phyloP scores from a whole-genome alignment of 2,113 vertebrate genomes.

The rat (Rattus norvegicus) region GRCr8 NC_086027.1:53616001-53616500 shows the following conservation, averaged over 20 bases:
- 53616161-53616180: not conserved
- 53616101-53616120: not conserved
- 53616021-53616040: not conserved
- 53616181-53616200: not conserved
- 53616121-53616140: not conserved
- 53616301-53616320: not conserved
- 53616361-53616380: not conserved
- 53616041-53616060: not conserved
- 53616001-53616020: not conserved
- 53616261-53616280: not conserved
- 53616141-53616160: not conserved
- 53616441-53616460: accelerated
- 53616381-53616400: not conserved
- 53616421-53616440: not conserved
- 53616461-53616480: not conserved
- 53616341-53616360: not conserved
- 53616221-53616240: not conserved
- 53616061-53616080: not conserved
- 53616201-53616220: not conserved
- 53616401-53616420: accelerated
- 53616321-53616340: not conserved
- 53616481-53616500: not conserved
- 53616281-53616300: not conserved
- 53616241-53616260: no score
- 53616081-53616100: not conserved